Percentiles rank a stretch among this genome's conserved stretches.
Evolutionary conservation across 1,140 invertebrate species (phyloP).

Genomic region (Drosophila leontia): DNA sequence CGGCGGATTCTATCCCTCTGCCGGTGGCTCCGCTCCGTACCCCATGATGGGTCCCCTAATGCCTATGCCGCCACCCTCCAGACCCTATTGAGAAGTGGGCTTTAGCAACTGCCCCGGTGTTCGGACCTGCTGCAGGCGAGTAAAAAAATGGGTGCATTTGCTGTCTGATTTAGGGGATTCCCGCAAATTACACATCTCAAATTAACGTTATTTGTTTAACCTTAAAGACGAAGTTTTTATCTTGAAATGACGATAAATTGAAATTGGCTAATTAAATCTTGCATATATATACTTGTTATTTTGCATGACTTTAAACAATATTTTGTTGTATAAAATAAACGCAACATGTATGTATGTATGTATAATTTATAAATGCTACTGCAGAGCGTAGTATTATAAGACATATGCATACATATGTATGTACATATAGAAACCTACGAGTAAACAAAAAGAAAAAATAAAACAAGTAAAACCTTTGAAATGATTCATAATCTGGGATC

Average conservation of each 20-base stretch:
- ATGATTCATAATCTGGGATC: background rate
- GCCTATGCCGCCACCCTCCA: slow-evolving; percentile 86
- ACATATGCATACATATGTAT: too few relatives aligned
- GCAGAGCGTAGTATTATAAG: too few relatives aligned
- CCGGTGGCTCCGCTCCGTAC: slow-evolving; percentile 81
- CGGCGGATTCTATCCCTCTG: slow-evolving; percentile 66
- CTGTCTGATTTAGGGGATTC: background rate
- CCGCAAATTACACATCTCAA: background rate
- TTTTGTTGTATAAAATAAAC: too few relatives aligned
- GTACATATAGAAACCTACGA: background rate
- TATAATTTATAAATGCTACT: too few relatives aligned
- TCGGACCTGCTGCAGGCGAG: slow-evolving; percentile 16
- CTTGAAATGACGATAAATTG: too few relatives aligned
- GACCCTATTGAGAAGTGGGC: slow-evolving; percentile 58
- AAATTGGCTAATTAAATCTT: too few relatives aligned
- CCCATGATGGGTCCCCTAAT: slow-evolving; percentile 86
- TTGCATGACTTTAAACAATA: too few relatives aligned
- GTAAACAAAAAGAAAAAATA: background rate
- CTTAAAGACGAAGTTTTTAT: background rate
- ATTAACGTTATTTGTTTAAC: background rate
- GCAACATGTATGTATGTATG: too few relatives aligned
- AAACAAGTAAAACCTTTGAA: background rate
- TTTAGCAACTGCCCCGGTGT: slow-evolving; percentile 14
- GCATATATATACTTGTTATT: too few relatives aligned
- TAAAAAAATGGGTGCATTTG: slow-evolving; percentile 12